Base-by-base conservation (phyloP, 2,888 invertebrate genomes). In the Lasioglossum calceatum region DNA sequence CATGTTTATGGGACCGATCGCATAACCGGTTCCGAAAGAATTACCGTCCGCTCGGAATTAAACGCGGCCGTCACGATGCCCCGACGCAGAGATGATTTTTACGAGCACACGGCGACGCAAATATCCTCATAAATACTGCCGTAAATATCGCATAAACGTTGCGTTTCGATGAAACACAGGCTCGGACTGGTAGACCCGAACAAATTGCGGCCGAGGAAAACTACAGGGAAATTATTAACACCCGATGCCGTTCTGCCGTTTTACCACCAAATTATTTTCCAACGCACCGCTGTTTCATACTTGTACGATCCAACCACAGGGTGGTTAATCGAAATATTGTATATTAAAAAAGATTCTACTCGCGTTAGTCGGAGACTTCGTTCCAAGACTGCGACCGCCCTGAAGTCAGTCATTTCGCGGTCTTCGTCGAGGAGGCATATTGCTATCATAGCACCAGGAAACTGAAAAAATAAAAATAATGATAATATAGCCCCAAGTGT, bases 11-110 rank as follows among this genome's bases (percentile, higher is more conserved):
- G 86, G 79, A 64, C n/a, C 71, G 86, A 58, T 80, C 86, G 81
- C 85, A 81, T 81, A 81, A 84, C 78, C 79, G 84, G 47, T 88
- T 84, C 64, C 73, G 81, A 81, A 89, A 90, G 90, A 89, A 90
- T 87, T 87, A 90, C 88, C 87, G 84, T 71, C 32, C 75, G 74
- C 32, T 12, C 70, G 85, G 85, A 85, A 89, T 89, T 89, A 90
- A 89, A 89, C 85, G 88, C 83, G 78, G 64, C 78, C 88, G 82
- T 86, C 86, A 77, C 74, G 42, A 27, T 16, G 79, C 19, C 77
- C 77, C 79, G 73, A 77, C 86, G 61, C 39, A 78, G 44, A 64
- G 84, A 79, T 87, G 82, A 90, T 89, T 90, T 90, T 90, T 90
- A 90, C 89, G 90, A 88, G 88, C 84, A 67, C 27, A 39, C 74